Conservation (phyloP, 2,113 vertebrate genomes). For the Aphelocoma coerulescens region DNA sequence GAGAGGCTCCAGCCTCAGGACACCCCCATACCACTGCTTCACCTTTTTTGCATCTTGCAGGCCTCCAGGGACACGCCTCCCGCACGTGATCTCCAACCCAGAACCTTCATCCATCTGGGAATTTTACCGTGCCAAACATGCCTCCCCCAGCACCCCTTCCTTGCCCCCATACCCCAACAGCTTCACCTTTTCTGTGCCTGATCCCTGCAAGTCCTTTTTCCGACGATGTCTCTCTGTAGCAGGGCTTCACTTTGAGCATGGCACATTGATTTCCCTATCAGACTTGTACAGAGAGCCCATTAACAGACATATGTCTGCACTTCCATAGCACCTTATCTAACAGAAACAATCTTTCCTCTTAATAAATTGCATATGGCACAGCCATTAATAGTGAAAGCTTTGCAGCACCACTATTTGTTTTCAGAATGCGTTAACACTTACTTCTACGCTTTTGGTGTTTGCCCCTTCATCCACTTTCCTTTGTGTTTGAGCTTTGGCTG, state of each 20-base stretch:
- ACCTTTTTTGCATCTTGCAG: background rate
- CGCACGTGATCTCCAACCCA: accelerated
- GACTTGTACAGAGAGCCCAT: background rate
- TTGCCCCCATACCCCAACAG: background rate
- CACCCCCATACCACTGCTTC: background rate
- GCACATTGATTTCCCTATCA: conserved; percentile 9
- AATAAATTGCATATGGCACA: conserved; percentile 11
- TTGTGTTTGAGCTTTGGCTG: background rate
- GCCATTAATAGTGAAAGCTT: conserved; percentile 11
- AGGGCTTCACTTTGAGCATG: background rate
- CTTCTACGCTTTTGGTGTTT: conserved; percentile 35
- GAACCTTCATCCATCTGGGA: accelerated
- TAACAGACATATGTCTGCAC: conserved; percentile 21
- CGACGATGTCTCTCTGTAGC: accelerated
- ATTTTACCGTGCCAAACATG: accelerated
- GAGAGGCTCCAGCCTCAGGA: background rate
- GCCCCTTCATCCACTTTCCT: background rate
- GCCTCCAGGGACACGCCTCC: background rate
- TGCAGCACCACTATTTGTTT: conserved; percentile 45
- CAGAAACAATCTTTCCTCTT: conserved; percentile 27
- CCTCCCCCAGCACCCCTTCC: accelerated
- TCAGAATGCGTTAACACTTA: conserved; percentile 24
- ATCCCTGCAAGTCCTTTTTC: background rate
- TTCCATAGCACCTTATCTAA: conserved; percentile 44
- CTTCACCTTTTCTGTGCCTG: accelerated